phyloP scores from a whole-genome alignment of 64 coral and sea anemone genomes.

The Porites australiensis region DNA sequence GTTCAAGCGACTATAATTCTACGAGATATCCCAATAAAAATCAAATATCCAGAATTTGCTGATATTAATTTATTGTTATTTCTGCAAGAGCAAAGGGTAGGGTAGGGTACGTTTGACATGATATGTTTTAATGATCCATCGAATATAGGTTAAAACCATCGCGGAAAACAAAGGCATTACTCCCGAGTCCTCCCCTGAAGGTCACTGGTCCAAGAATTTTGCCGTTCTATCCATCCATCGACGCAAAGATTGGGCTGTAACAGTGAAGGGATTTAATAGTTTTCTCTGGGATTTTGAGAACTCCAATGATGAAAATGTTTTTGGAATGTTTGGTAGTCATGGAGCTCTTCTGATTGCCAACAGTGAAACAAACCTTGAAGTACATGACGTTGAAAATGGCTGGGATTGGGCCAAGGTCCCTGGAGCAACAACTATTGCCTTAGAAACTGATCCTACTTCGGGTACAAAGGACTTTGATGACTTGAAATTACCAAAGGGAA shows the following conservation, averaged over 20 bases:
- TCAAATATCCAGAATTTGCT: too few relatives aligned
- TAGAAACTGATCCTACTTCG: not conserved
- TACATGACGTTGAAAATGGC: constrained; percentile 75
- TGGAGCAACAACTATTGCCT: constrained; percentile 68
- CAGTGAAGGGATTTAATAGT: constrained; percentile 80
- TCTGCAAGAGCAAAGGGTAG: too few relatives aligned
- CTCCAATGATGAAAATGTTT: constrained; percentile 38
- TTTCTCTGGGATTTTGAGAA: constrained; percentile 73
- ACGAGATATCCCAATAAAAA: too few relatives aligned
- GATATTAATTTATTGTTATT: too few relatives aligned
- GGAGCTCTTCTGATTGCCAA: constrained; percentile 82
- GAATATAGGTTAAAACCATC: not conserved
- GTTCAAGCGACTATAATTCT: too few relatives aligned
- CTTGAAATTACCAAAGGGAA: constrained; percentile 27
- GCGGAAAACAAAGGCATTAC: not conserved
- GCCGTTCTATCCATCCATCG: constrained; percentile 79
- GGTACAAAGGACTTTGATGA: constrained; percentile 7
- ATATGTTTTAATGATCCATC: too few relatives aligned
- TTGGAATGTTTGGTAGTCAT: constrained; percentile 78
- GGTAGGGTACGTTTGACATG: too few relatives aligned
- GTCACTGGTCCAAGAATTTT: constrained; percentile 86
- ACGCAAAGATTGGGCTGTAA: constrained; percentile 73
- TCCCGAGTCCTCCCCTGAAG: constrained; percentile 51
- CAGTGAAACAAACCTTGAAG: constrained; percentile 42
- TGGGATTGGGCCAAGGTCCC: constrained; percentile 91